Percentiles rank a stretch among this genome's conserved stretches.
These are phyloP conservation scores for Meteorus colon DNA, from an alignment of 2,888 invertebrate species.

Conservation along the genomic window DNA sequence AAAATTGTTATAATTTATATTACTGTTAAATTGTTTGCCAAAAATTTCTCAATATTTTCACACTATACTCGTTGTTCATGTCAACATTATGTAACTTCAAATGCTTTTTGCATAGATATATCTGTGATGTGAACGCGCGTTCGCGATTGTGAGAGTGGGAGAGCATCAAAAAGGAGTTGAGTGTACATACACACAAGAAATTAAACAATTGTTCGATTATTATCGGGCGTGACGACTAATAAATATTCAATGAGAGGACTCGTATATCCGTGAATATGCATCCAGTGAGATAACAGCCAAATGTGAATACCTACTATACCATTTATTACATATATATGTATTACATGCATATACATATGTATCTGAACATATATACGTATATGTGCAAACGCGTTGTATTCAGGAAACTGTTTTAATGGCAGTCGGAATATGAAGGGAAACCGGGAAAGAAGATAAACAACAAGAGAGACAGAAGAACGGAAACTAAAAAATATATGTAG, in stretches of 20 bases:
- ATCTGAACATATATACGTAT: neutral
- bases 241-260: slow-evolving; percentile 60
- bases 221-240: slow-evolving; percentile 62
- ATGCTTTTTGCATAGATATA: slow-evolving; percentile 3
- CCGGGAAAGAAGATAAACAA: slow-evolving; percentile 29
- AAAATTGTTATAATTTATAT: too few relatives aligned
- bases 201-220: slow-evolving; percentile 62
- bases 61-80: neutral
- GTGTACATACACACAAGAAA: slow-evolving; percentile 46
- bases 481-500: slow-evolving; percentile 20
- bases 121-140: neutral
- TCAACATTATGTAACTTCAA: neutral
- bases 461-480: slow-evolving; percentile 13
- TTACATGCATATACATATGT: neutral
- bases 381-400: slow-evolving; percentile 14
- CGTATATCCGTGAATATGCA: slow-evolving; percentile 33
- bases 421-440: slow-evolving; percentile 23
- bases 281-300: slow-evolving; percentile 31
- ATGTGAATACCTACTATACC: slow-evolving; percentile 15
- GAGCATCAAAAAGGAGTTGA: neutral
- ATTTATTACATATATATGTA: slow-evolving; percentile 2
- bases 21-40: too few relatives aligned
- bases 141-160: too few relatives aligned
- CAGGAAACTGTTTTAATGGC: slow-evolving; percentile 34
- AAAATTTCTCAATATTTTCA: too few relatives aligned